Percentiles rank a stretch among this genome's conserved stretches.
These are phyloP conservation scores for Chlorocebus sabaeus DNA, from an alignment of 2,113 vertebrate genomes.

Conservation along the genomic window DNA sequence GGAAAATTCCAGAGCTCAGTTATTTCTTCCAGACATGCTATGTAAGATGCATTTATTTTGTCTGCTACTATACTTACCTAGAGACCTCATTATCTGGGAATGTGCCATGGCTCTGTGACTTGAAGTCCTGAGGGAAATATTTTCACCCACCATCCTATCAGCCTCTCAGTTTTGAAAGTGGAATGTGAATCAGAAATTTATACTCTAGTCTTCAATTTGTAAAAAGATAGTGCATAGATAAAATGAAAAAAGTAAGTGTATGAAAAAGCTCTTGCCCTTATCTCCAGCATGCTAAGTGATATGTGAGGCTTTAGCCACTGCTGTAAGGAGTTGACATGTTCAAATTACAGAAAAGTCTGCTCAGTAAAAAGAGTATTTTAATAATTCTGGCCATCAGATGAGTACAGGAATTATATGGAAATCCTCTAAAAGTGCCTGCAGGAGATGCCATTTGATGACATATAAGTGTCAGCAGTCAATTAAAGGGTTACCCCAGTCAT, in stretches of 20 bases:
- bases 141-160: conserved; percentile 58
- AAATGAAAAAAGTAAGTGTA: conserved; percentile 27
- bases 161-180: conserved; percentile 57
- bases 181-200: conserved; percentile 65
- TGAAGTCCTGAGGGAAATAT: conserved; percentile 64
- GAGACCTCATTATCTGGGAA: conserved; percentile 73
- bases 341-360: neutral
- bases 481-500: neutral
- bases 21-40: conserved; percentile 53
- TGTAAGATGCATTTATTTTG: conserved; percentile 57
- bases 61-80: conserved; percentile 49
- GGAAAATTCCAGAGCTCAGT: conserved; percentile 23
- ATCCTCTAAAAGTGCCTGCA: neutral
- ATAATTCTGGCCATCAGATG: conserved; percentile 16
- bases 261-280: neutral
- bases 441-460: neutral
- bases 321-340: neutral
- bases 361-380: conserved; percentile 20
- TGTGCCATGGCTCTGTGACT: conserved; percentile 53
- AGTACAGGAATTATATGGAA: neutral
- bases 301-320: neutral
- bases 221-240: conserved; percentile 52
- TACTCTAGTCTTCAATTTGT: conserved; percentile 68
- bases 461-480: neutral
- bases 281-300: neutral